phyloP scores from a whole-genome alignment of 2,797 vertebrate species.

The Tolypeutes matacus region DNA sequence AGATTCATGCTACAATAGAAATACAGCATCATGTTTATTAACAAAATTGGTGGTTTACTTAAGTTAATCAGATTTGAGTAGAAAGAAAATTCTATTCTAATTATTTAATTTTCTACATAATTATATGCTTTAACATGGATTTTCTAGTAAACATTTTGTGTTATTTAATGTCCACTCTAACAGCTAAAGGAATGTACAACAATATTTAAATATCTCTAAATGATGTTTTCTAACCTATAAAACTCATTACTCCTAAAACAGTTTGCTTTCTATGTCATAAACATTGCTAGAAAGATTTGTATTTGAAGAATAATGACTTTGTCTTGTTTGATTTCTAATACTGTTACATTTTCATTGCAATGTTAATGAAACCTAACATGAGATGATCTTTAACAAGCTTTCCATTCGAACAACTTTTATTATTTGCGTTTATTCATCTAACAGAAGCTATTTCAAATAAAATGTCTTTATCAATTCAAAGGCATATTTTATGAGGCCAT shows the following conservation, averaged over 20 bases:
- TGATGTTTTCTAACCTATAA: not conserved
- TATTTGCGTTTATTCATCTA: not conserved
- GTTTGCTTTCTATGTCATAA: slow-evolving; percentile 55
- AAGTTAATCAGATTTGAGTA: not conserved
- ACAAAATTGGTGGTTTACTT: slow-evolving; percentile 31
- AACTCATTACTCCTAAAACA: slow-evolving; percentile 47
- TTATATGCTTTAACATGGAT: slow-evolving; percentile 40
- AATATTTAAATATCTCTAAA: slow-evolving; percentile 46
- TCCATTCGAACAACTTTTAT: slow-evolving; percentile 36
- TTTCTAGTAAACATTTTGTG: not conserved
- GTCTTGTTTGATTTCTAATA: not conserved
- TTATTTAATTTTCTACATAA: slow-evolving; percentile 6
- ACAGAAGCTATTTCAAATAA: not conserved
- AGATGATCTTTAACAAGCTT: slow-evolving; percentile 54
- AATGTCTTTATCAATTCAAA: not conserved
- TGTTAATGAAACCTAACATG: slow-evolving; percentile 65
- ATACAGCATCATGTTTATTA: slow-evolving; percentile 33
- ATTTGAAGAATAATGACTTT: slow-evolving; percentile 47
- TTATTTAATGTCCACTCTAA: not conserved
- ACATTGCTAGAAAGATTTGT: slow-evolving; percentile 50
- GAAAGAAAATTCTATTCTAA: not conserved
- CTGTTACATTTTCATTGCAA: not conserved
- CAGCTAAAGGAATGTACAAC: slow-evolving; percentile 16
- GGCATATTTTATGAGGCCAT: not conserved
- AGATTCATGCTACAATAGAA: slow-evolving; percentile 42